phyloP scores from a whole-genome alignment of 2,113 vertebrate species.

The Nycticebus coucang region DNA sequence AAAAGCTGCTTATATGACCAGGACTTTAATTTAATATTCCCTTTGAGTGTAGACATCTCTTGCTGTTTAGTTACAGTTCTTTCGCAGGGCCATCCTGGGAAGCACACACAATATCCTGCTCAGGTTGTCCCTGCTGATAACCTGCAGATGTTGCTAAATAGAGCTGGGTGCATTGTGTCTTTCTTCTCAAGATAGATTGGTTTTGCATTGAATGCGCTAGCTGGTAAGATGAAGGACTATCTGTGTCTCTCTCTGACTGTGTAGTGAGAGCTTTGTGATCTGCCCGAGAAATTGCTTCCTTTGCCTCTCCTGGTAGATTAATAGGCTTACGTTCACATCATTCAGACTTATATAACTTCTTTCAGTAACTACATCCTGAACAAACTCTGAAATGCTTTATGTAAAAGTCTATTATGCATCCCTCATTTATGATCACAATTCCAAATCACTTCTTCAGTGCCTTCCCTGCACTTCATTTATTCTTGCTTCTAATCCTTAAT shows the following conservation, averaged over 20 bases:
- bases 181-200: neutral
- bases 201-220: neutral
- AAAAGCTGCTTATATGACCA: neutral
- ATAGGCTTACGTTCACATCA: neutral
- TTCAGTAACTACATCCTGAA: neutral
- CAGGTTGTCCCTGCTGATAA: neutral
- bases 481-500: neutral
- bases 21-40: neutral
- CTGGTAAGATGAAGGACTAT: neutral
- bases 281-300: neutral
- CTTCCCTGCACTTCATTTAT: neutral
- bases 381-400: neutral
- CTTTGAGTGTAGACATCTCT: neutral
- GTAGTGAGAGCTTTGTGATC: neutral
- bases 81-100: neutral
- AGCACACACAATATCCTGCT: neutral
- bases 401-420: neutral
- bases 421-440: neutral
- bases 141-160: neutral
- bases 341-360: neutral
- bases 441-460: neutral
- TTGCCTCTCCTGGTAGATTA: neutral
- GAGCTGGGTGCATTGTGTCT: neutral
- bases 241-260: neutral
- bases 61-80: no score